Conservation (phyloP, 1,140 invertebrate genomes). For the Scaptomyza hsui region DNA sequence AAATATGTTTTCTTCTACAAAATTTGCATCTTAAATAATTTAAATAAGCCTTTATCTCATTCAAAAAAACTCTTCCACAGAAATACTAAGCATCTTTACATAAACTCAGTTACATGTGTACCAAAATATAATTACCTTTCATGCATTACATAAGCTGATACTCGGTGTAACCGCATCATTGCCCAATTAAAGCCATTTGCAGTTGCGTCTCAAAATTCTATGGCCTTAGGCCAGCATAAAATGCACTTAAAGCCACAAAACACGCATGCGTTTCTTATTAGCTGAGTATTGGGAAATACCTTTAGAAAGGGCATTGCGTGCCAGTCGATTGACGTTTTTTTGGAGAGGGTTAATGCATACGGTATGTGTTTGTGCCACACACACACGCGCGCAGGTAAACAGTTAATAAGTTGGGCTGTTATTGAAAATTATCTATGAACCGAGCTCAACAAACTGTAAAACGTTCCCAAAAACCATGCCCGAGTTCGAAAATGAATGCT, state of each 20-base stretch:
- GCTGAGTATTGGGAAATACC: slow-evolving; percentile 3
- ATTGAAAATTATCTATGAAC: slow-evolving; percentile 69
- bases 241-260: slow-evolving; percentile 37
- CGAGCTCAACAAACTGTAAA: slow-evolving; percentile 51
- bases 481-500: slow-evolving; percentile 47
- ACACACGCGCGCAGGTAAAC: slow-evolving; percentile 36
- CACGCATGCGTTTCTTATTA: slow-evolving; percentile 26
- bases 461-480: slow-evolving; percentile 51
- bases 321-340: slow-evolving; percentile 33
- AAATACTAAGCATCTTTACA: not conserved
- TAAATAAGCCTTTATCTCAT: too few species aligned
- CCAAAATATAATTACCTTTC: not conserved
- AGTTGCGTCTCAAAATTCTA: slow-evolving; percentile 26
- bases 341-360: slow-evolving; percentile 65
- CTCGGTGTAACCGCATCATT: not conserved
- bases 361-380: slow-evolving; percentile 18
- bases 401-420: slow-evolving; percentile 37
- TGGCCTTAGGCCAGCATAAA: slow-evolving; percentile 41
- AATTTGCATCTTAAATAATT: too few species aligned
- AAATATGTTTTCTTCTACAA: not conserved
- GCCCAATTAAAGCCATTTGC: slow-evolving; percentile 15
- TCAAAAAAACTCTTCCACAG: too few species aligned
- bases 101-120: not conserved
- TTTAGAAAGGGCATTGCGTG: slow-evolving; percentile 65
- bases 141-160: not conserved